Base-by-base conservation (phyloP, 1,140 invertebrate genomes). In the Drosophila bocqueti region DNA sequence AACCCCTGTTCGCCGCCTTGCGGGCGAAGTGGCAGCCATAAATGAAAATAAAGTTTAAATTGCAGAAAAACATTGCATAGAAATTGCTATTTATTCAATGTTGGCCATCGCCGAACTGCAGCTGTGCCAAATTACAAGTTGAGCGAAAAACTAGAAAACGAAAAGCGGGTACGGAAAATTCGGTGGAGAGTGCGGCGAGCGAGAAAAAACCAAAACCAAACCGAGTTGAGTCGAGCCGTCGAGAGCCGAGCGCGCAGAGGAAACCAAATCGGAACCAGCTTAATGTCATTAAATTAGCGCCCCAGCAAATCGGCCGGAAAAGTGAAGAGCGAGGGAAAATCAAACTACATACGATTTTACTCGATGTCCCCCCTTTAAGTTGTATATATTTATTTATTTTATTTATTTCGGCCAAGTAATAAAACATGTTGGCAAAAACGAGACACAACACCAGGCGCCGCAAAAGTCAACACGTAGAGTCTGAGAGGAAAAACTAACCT, bases 41-140 rank as follows among this genome's bases (percentile, higher is more conserved):
- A 80, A 89, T 86, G 83, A 89, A 87, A 86, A 86, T 87, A 86
- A 77, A 89, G 84, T 79, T 89, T 68, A 89, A 86, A 86, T 86
- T 87, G 78, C 69, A 86, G 67, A 83, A 87, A 86, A 86, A 86
- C 67, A 86, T 83, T 86, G 80, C 76, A 79, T 83, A 74, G 66
- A 83, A 83, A 83, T 86, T 79, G 71, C 76, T 89, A 77, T 89
- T 86, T 86, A 89, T 80, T 83, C 76, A 86, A 84, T 81, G 76
- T 66, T 63, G 65, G 72, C 69, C 63, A 81, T 71, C 57, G 68
- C 50, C 63, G 42, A 62, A 79, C 54, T 72, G 83, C 83, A 86
- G 83, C 80, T 83, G 79, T 47, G 80, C 71, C 71, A 79, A 86
- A 85, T 74, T 74, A 80, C 76, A 69, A 57, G 64, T 62, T 50